phyloP scores from a whole-genome alignment of 2,113 vertebrate genomes.

The Carassius gibelio region DNA sequence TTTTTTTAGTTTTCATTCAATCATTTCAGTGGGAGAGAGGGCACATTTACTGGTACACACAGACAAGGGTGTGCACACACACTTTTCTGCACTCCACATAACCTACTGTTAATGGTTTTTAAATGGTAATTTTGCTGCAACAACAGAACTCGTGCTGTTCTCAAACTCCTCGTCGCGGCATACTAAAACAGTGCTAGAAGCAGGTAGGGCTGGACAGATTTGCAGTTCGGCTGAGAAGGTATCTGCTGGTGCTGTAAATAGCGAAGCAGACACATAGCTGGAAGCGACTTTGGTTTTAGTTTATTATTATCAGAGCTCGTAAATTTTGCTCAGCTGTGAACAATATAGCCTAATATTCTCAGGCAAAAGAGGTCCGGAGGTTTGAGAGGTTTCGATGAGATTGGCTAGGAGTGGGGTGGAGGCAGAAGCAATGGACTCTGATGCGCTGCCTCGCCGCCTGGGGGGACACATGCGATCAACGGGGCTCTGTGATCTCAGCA shows the following conservation, averaged over 20 bases:
- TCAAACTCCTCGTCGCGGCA: conserved; percentile 17
- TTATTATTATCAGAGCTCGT: conserved; percentile 22
- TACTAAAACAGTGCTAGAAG: conserved; percentile 34
- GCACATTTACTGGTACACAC: conserved; percentile 44
- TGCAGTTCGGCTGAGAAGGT: neutral
- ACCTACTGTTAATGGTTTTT: conserved; percentile 52
- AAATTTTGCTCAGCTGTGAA: conserved; percentile 25
- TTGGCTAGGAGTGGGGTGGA: conserved; percentile 4
- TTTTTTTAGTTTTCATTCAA: conserved; percentile 47
- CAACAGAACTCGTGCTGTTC: conserved; percentile 30
- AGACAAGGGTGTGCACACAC: conserved; percentile 9
- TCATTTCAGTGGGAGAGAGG: conserved; percentile 39
- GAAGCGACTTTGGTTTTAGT: conserved; percentile 13
- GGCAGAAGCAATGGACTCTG: conserved; percentile 37
- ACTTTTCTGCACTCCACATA: conserved; percentile 32
- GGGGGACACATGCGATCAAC: conserved; percentile 51
- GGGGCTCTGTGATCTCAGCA: conserved; percentile 55
- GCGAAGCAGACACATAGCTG: conserved; percentile 19
- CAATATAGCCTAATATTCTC: neutral
- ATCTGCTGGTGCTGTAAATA: conserved; percentile 19
- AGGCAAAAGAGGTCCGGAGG: neutral
- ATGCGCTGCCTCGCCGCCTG: conserved; percentile 45
- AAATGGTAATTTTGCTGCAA: conserved; percentile 53
- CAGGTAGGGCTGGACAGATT: conserved; percentile 33
- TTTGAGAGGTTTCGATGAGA: conserved; percentile 29